Percentiles rank a stretch among this genome's conserved stretches.
phyloP scores from a whole-genome alignment of 2,888 invertebrate species.

The Lasioglossum lativentre region DNA sequence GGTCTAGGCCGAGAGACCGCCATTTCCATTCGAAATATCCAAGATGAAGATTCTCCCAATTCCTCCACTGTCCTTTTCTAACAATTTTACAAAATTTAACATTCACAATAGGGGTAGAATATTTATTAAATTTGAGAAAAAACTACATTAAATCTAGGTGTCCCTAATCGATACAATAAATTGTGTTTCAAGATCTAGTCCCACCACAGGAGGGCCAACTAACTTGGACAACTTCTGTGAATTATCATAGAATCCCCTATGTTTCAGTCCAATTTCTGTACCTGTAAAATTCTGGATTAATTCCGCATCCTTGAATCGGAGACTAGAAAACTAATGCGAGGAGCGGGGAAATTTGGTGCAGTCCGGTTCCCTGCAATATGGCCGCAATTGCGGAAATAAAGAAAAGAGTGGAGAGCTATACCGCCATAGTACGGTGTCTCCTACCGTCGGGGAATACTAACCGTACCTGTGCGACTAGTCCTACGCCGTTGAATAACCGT shows the following conservation, averaged over 20 bases:
- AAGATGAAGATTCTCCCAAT: no score
- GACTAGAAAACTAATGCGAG: background rate
- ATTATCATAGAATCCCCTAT: background rate
- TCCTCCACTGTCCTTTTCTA: no score
- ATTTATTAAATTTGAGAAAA: no score
- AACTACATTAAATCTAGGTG: no score
- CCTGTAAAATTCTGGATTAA: background rate
- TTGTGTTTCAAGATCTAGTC: background rate
- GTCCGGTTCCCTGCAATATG: background rate
- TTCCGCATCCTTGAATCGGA: background rate
- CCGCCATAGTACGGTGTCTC: constrained; percentile 18
- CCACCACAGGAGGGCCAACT: background rate
- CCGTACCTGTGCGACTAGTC: constrained; percentile 58
- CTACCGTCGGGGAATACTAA: constrained; percentile 42
- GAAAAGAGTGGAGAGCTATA: constrained; percentile 20
- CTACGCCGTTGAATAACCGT: constrained; percentile 78
- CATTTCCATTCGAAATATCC: no score
- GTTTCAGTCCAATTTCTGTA: background rate
- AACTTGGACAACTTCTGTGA: background rate
- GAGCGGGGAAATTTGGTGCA: background rate
- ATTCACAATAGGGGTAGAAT: no score
- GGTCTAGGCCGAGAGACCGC: no score
- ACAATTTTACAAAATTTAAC: no score
- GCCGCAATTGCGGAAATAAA: constrained; percentile 5
- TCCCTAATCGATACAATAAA: no score